Base-by-base conservation (phyloP, 2,888 invertebrate species). In the Ophion slaviceki region DNA sequence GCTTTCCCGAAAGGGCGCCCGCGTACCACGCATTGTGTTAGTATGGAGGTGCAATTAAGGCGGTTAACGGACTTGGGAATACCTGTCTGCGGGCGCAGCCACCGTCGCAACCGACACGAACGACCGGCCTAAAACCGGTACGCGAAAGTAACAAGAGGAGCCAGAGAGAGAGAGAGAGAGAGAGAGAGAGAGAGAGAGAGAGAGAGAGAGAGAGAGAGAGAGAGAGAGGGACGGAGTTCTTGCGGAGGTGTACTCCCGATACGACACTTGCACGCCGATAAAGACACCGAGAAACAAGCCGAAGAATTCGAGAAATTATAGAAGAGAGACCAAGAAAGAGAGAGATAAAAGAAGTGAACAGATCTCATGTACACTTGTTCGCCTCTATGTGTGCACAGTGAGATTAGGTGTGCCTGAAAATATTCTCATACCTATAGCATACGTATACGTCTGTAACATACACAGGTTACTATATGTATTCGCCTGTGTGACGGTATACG, bases 1-100 rank as follows among this genome's bases (percentile, higher is more conserved):
- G 77, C 77, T 86, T 86, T 84, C 74, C 80, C 79, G 57, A 36
- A 7, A 7, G 6, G 74, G 67, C 62, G 70, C 32, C 14, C n/a
- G n/a, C 47, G 53, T 66, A 40, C 14, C 40, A 17, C 62, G 67
- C 20, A 68, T 61, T 66, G 68, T 64, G 74, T 68, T 67, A 47
- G 84, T 82, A 80, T 81, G 80, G 82, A 86, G 87, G 87, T 87
- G 91, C 90, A 90, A 91, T 91, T 89, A 90, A 91, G 89, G 88
- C 89, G 90, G 89, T 90, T 91, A 91, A 92, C 91, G 92, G 92
- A 91, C 90, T 88, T 87, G 88, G 90, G 90, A 90, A 92, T 92
- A 91, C 90, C 92, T 90, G 91, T 89, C 91, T 88, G 89, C 87
- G 80, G 80, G 66, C 80, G 80, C 82, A 85, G 86, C 80, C 80